These are phyloP conservation scores for Actinostola sp. DNA, from an alignment of 92 coral and sea anemone species.

Conservation along the genomic window DNA sequence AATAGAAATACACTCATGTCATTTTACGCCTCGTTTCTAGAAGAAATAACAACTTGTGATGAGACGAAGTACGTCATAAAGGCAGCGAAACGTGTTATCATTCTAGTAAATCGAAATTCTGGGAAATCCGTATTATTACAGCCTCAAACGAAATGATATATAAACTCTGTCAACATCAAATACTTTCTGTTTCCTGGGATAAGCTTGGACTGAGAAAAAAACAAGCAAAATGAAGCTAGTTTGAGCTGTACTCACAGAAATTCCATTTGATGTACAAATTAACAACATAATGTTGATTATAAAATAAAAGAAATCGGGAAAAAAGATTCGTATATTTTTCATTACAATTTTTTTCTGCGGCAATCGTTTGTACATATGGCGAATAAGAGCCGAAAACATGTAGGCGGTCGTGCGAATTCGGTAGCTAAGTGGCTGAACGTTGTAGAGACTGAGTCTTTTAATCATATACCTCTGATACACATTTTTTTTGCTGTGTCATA, in stretches of 20 bases:
- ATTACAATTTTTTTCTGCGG: background rate
- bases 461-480: background rate
- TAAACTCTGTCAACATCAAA: background rate
- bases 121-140: conserved; percentile 2
- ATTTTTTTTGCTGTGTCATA: conserved; percentile 3
- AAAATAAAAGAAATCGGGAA: background rate
- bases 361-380: background rate
- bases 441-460: too few relatives aligned
- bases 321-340: too few relatives aligned
- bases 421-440: too few relatives aligned
- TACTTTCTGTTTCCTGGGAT: background rate
- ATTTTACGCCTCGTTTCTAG: background rate
- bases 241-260: background rate
- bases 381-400: too few relatives aligned
- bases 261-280: background rate
- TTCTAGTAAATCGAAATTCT: too few relatives aligned
- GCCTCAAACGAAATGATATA: background rate
- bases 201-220: background rate
- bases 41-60: too few relatives aligned
- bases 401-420: background rate
- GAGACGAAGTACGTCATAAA: background rate
- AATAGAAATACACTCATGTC: background rate
- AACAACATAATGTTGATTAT: background rate
- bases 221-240: background rate
- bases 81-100: too few relatives aligned